Evolutionary conservation across 2,113 vertebrate species (phyloP), one percentile per base, ranked within the genome.

Genomic region (Festucalex cinctus): DNA sequence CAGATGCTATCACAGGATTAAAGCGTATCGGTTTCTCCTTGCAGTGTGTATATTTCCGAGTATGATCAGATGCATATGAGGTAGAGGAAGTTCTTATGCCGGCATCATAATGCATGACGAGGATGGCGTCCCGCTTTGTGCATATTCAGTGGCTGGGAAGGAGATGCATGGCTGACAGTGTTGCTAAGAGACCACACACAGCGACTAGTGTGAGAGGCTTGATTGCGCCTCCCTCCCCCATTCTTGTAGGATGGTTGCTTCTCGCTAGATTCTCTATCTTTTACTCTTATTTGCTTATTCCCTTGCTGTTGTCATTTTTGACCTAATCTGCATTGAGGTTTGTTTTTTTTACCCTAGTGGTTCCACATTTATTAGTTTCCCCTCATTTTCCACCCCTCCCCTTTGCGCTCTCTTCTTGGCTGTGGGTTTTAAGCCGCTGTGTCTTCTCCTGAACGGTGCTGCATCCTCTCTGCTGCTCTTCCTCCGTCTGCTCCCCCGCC

Each of bases 161-260:
- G 77, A 84, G 86, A 90, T 89, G 87, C 85, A 74, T 76, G 80
- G 88, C 80, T 82, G 87, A 88, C 88, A 91, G 89, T 88, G 91
- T 92, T 92, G 91, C 91, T 92, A 92, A 91, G 91, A 91, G 91
- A 92, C 91, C 91, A 88, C 89, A 92, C 88, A 89, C 89, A 87
- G 90, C 79, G 86, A 88, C 88, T 78, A 85, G 85, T 88, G 87
- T 91, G 88, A 86, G 89, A 82, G 87, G 85, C 86, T 87, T 80
- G 86, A 85, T 86, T 87, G 87, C 86, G 88, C 84, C 85, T 88
- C 87, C 86, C 84, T 86, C 83, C 84, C 85, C 86, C 88, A 88
- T 88, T 77, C 88, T 75, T 70, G 71, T 83, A 81, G 81, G 74
- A 80, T 82, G 79, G 68, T 79, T 78, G 75, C 79, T 76, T 86